Percentiles rank a stretch among this genome's conserved stretches.
phyloP scores from a whole-genome alignment of 2,113 vertebrate genomes.

The Carettochelys insculpta region DNA sequence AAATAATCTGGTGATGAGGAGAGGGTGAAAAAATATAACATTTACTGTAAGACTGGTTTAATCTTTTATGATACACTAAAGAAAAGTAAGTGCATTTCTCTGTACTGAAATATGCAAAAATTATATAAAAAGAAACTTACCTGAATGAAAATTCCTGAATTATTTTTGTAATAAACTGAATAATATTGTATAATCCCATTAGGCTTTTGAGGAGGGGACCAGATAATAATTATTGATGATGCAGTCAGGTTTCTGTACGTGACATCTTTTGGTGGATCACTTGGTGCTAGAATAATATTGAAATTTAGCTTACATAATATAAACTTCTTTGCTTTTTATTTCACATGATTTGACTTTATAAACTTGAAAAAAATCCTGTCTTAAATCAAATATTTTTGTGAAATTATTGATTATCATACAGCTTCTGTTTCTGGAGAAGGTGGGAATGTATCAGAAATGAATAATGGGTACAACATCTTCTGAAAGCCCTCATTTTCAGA shows the following conservation, averaged over 20 bases:
- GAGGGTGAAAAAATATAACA: neutral
- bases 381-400: neutral
- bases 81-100: neutral
- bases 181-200: constrained; percentile 89
- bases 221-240: constrained; percentile 84
- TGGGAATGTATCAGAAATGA: neutral
- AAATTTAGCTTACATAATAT: constrained; percentile 7
- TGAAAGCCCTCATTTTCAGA: neutral
- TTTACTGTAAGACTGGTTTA: neutral
- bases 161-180: constrained; percentile 84
- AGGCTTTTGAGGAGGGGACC: constrained; percentile 87
- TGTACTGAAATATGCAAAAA: neutral
- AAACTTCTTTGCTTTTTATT: neutral
- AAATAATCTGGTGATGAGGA: neutral
- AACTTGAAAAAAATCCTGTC: neutral
- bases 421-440: neutral
- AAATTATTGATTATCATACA: neutral
- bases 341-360: neutral
- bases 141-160: constrained; percentile 78
- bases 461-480: neutral
- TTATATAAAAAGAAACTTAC: constrained; percentile 74
- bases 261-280: constrained; percentile 87
- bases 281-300: constrained; percentile 80
- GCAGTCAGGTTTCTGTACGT: constrained; percentile 82
- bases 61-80: neutral